Base-by-base conservation (phyloP, 1,140 invertebrate genomes). In the Drosophila azteca region DNA sequence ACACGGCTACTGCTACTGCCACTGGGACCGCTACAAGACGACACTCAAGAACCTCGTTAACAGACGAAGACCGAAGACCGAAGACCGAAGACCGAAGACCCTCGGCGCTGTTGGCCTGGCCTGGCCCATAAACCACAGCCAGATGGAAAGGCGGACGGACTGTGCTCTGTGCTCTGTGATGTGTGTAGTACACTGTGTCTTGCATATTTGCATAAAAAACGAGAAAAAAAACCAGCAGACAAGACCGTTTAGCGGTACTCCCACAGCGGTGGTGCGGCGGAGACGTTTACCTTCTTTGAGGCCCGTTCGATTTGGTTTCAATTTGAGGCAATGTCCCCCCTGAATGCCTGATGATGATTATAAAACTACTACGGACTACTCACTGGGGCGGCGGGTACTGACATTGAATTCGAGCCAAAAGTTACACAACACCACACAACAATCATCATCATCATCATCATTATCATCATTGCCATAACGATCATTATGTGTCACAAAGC, bases 211-310 rank as follows among this genome's bases (percentile, higher is more conserved):
- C 81, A 85, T 85, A 85, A 87, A 35, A 39, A 13, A 3, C 9
- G 3, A 39, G 35, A 39, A 39, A 39, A 39, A 85, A n/a, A n/a
- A n/a, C n/a, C 81, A 84, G 83, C 81, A 81, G 64, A 85, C 81
- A 84, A 85, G 63, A 62, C 75, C 75, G 69, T 87, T 88, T 87
- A 87, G 82, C 82, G 83, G 82, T 87, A 87, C 64, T 52, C 43
- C 24, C 35, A 59, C 46, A 45, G 55, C 31, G 39, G 26, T 26
- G 43, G 20, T 39, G 17, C 17, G 17, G 24, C 24, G 4, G 24
- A 69, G 67, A 77, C 52, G 43, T 69, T 57, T 57, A 39, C 58
- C 67, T 67, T 64, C 52, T 80, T 76, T 71, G 41, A 59, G 82
- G 51, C 65, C 35, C 11, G 3, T 62, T 62, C 81, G 82, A 82